These are phyloP conservation scores for Pagetopsis macropterus DNA, from an alignment of 2,797 vertebrate genomes.

Conservation along the genomic window DNA sequence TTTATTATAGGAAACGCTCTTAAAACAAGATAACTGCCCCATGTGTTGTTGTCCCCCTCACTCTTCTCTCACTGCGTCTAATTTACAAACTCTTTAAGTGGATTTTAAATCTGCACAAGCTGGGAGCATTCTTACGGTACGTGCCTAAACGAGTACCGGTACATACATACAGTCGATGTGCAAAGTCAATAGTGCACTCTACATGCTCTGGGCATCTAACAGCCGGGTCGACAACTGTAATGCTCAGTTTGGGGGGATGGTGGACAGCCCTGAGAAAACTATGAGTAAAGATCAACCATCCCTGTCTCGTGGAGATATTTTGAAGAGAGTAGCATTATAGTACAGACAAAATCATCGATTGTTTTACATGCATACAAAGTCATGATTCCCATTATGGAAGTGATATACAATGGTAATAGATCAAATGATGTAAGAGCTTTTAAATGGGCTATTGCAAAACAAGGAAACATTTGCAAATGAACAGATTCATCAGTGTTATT, in stretches of 20 bases:
- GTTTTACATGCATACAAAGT: not conserved
- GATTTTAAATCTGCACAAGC: conserved; percentile 67
- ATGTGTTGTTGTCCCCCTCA: conserved; percentile 15
- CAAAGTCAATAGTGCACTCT: conserved; percentile 36
- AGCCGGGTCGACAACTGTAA: conserved; percentile 29
- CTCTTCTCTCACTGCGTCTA: conserved; percentile 18
- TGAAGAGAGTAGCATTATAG: conserved; percentile 7
- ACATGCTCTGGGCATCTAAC: conserved; percentile 20
- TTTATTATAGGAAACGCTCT: conserved; percentile 75
- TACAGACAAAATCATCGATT: not conserved
- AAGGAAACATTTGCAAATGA: not conserved
- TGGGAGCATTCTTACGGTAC: conserved; percentile 39
- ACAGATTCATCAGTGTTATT: too few species aligned
- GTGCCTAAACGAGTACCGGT: conserved; percentile 13
- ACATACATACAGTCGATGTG: conserved; percentile 33
- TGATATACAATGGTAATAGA: not conserved
- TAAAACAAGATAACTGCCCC: conserved; percentile 62
- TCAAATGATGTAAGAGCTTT: not conserved
- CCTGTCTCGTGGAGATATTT: conserved; percentile 12
- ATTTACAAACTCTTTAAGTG: conserved; percentile 68
- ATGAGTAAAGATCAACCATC: conserved; percentile 34
- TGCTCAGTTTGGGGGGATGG: conserved; percentile 28
- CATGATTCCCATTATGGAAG: not conserved
- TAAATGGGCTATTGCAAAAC: not conserved
- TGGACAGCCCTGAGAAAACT: conserved; percentile 20